phyloP scores from a whole-genome alignment of 2,888 invertebrate genomes.

The Ochlodes sylvanus region DNA sequence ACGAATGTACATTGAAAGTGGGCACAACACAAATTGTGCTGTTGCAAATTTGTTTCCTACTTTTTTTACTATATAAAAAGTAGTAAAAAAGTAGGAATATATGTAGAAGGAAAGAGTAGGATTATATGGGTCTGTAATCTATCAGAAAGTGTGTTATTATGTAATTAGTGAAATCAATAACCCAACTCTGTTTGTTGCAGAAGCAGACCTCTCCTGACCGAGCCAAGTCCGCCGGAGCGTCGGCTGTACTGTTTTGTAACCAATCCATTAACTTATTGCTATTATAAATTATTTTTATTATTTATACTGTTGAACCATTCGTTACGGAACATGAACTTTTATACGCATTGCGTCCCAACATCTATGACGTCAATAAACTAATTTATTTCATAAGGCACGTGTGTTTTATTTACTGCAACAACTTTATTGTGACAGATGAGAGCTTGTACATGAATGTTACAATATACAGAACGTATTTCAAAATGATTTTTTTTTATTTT shows the following conservation, averaged over 20 bases:
- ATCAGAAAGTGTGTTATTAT: too few species aligned
- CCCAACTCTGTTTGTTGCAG: constrained; percentile 57
- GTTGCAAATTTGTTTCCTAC: too few species aligned
- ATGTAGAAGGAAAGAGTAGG: too few species aligned
- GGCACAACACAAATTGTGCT: too few species aligned
- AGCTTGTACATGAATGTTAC: constrained; percentile 2
- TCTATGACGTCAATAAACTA: constrained; percentile 82
- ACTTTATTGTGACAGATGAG: not conserved
- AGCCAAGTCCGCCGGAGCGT: constrained; percentile 63
- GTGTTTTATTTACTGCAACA: constrained; percentile 41
- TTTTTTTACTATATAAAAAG: too few species aligned
- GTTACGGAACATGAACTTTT: constrained; percentile 73
- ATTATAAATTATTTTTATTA: constrained; percentile 85
- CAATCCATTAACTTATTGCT: constrained; percentile 83
- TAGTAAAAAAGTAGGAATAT: too few species aligned
- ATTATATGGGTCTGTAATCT: too few species aligned
- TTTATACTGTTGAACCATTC: constrained; percentile 80
- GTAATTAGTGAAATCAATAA: too few species aligned
- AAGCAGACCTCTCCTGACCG: constrained; percentile 58
- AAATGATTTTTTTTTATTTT: too few species aligned
- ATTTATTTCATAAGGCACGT: constrained; percentile 77
- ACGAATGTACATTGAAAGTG: too few species aligned
- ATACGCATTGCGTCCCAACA: constrained; percentile 64
- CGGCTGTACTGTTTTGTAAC: constrained; percentile 77
- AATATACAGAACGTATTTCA: not conserved